Evolutionary conservation across 2,113 vertebrate species (phyloP), one percentile per base, ranked within the genome.

Genomic region (Acanthochromis polyacanthus): DNA sequence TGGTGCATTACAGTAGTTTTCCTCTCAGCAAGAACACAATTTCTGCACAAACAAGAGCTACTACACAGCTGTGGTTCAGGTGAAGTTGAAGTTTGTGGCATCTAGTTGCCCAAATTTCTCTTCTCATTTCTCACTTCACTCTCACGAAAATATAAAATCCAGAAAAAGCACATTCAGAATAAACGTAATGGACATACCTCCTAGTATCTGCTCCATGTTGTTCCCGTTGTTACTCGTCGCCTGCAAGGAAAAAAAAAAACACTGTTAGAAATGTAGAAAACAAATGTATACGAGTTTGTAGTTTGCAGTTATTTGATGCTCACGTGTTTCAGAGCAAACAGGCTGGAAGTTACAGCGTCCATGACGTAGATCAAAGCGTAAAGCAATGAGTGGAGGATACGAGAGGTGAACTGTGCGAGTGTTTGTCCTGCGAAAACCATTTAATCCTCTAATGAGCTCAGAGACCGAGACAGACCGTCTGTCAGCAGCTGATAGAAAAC

Each of bases 121-220:
- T n/a, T n/a, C n/a, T n/a, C n/a, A n/a, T n/a, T n/a, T n/a, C n/a
- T n/a, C n/a, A n/a, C n/a, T n/a, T n/a, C n/a, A n/a, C n/a, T n/a
- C n/a, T n/a, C n/a, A n/a, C n/a, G n/a, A n/a, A n/a, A n/a, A n/a
- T n/a, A n/a, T n/a, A n/a, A n/a, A n/a, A n/a, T n/a, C n/a, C n/a
- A n/a, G n/a, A n/a, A n/a, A n/a, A n/a, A n/a, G n/a, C 28, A 30
- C 10, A 14, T 43, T 43, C 40, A 43, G 32, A 43, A 43, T 43
- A 43, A 43, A 43, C 1, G 40, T 11, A 12, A 12, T 43, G 14
- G 1, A 14, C 0, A 2, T 84, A 93, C 90, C 89, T 81, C 93
- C 95, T n/a, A 88, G 82, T 10, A 88, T 77, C 2, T 65, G 76
- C 1, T 98, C 96, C 58, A 96, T 94, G 82, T 94, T 95, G n/a